Percentiles rank a stretch among this genome's conserved stretches.
These are phyloP conservation scores for Odontophorus gujanensis DNA, from an alignment of 2,113 vertebrate species.

Conservation along the genomic window DNA sequence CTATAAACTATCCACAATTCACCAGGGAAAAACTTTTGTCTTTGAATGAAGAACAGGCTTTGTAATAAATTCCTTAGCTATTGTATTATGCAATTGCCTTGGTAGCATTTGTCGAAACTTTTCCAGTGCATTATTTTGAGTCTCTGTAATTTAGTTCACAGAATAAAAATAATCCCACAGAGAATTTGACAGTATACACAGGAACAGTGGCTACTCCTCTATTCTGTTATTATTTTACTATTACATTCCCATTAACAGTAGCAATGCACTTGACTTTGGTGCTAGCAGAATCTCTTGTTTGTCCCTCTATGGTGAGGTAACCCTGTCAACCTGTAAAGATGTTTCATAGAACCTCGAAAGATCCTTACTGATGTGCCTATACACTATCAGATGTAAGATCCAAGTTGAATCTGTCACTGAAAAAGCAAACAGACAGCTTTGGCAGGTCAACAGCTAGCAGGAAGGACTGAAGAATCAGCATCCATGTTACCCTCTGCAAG, in stretches of 20 bases:
- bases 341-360: not conserved
- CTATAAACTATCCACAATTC: slow-evolving; percentile 46
- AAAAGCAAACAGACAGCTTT: rapidly evolving
- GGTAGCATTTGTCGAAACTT: slow-evolving; percentile 25
- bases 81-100: slow-evolving; percentile 61
- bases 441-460: not conserved
- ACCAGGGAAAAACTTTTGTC: not conserved
- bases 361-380: not conserved
- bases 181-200: not conserved
- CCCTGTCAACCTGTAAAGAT: not conserved
- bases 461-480: not conserved
- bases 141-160: not conserved
- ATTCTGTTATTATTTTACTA: not conserved
- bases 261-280: not conserved
- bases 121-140: slow-evolving; percentile 21
- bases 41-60: slow-evolving; percentile 47
- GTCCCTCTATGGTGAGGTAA: not conserved
- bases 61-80: slow-evolving; percentile 35
- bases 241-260: not conserved
- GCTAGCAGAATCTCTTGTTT: not conserved
- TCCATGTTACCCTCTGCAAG: not conserved
- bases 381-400: not conserved
- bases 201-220: not conserved
- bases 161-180: not conserved
- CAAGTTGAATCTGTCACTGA: not conserved